phyloP scores from a whole-genome alignment of 2,113 vertebrate genomes.

The Asarcornis scutulata region DNA sequence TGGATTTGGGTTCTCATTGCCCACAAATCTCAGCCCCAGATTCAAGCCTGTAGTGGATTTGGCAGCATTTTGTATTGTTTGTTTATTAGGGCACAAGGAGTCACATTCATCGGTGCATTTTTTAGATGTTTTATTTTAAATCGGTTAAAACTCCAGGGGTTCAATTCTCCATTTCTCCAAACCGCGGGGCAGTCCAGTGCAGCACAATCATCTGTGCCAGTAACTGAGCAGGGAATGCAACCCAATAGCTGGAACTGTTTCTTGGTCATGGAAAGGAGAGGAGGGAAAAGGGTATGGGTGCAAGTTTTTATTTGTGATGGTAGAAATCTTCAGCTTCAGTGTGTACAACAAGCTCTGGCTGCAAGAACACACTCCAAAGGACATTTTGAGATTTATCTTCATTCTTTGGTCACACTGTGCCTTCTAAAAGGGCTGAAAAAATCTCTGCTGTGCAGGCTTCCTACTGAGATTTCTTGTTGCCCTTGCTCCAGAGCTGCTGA shows the following conservation, averaged over 20 bases:
- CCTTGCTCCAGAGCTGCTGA: not conserved
- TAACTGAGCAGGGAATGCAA: not conserved
- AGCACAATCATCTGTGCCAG: not conserved
- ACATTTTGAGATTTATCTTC: conserved; percentile 17
- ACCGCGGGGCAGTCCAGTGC: not conserved
- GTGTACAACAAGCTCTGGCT: not conserved
- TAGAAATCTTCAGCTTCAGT: not conserved
- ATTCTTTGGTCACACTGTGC: not conserved
- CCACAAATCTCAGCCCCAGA: not conserved
- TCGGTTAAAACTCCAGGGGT: not conserved
- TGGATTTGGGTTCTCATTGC: not conserved
- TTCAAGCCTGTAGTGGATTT: not conserved
- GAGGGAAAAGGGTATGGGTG: not conserved
- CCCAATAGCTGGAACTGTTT: not conserved
- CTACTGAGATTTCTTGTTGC: conserved; percentile 23
- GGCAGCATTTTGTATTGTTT: not conserved
- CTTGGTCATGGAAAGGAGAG: not conserved
- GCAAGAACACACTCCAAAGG: not conserved
- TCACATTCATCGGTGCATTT: not conserved
- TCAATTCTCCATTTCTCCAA: not conserved
- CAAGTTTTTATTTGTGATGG: not conserved
- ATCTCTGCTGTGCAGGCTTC: conserved; percentile 17
- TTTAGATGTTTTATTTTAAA: not conserved
- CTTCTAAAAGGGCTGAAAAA: conserved; percentile 20
- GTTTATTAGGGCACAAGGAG: not conserved